Conservation (phyloP, 2,888 invertebrate genomes). For the Rhagonycha lutea region DNA sequence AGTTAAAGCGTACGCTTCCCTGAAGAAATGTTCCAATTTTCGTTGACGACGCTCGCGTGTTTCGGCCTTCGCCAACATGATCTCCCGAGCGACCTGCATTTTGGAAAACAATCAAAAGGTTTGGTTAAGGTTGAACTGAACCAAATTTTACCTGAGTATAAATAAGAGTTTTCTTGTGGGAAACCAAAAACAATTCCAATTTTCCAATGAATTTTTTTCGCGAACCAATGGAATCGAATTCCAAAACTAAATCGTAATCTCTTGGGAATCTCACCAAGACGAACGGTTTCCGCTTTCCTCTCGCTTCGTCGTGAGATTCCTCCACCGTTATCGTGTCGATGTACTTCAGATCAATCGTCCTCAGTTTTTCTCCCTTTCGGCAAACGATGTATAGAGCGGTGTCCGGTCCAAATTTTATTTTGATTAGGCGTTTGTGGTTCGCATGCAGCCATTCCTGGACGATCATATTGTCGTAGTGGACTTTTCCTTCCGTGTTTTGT, state of each 20-base stretch:
- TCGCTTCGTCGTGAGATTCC: conserved; percentile 80
- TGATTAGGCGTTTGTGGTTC: conserved; percentile 86
- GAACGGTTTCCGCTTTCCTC: conserved; percentile 80
- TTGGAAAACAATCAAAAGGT: background rate
- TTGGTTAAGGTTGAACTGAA: background rate
- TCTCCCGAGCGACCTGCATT: conserved; percentile 72
- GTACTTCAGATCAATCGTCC: conserved; percentile 78
- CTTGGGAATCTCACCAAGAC: conserved; percentile 80
- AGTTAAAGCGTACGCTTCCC: conserved; percentile 93
- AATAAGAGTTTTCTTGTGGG: conserved; percentile 82
- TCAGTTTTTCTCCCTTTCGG: conserved; percentile 87
- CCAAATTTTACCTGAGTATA: conserved; percentile 63
- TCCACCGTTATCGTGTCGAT: conserved; percentile 82
- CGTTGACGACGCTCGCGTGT: conserved; percentile 92
- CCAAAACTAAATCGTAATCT: conserved; percentile 91
- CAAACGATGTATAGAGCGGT: conserved; percentile 85
- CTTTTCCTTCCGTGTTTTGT: conserved; percentile 58
- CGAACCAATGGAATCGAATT: conserved; percentile 81
- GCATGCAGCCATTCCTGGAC: conserved; percentile 95
- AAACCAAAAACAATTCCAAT: conserved; percentile 80
- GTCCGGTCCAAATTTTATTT: conserved; percentile 88
- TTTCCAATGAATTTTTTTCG: conserved; percentile 86
- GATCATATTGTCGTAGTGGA: conserved; percentile 87
- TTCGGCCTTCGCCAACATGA: conserved; percentile 89
- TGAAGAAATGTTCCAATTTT: conserved; percentile 91